Percentiles rank a stretch among this genome's conserved stretches.
phyloP scores from a whole-genome alignment of 2,888 invertebrate genomes.

The Meloe dianella region DNA sequence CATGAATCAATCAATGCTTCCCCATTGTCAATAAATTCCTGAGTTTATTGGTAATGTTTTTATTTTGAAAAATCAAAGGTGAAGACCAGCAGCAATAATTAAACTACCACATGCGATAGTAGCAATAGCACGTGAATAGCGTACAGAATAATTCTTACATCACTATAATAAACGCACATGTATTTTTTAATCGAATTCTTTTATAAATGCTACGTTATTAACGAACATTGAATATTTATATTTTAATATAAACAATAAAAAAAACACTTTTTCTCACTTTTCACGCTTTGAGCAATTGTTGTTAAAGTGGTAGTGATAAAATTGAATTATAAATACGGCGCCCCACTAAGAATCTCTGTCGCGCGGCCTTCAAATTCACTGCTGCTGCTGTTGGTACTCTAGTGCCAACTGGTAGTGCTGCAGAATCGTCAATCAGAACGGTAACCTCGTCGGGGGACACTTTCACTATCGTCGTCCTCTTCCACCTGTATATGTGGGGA shows the following conservation, averaged over 20 bases:
- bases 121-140: background rate
- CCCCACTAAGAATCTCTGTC: background rate
- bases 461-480: slow-evolving; percentile 8
- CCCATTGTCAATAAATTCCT: background rate
- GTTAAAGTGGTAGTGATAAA: background rate
- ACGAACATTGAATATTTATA: background rate
- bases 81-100: background rate
- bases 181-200: background rate
- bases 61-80: background rate
- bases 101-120: background rate
- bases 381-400: background rate
- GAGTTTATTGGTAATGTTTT: background rate
- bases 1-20: too few species aligned
- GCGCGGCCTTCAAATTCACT: background rate
- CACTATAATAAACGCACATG: background rate
- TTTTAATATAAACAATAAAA: background rate
- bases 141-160: background rate
- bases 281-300: background rate
- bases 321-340: background rate
- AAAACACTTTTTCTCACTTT: background rate
- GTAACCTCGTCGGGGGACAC: slow-evolving; percentile 9
- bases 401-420: background rate
- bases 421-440: background rate
- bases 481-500: slow-evolving; percentile 8
- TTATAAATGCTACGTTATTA: background rate